Conservation (phyloP, 2,888 invertebrate genomes). For the Pantelozetes paolii region DNA sequence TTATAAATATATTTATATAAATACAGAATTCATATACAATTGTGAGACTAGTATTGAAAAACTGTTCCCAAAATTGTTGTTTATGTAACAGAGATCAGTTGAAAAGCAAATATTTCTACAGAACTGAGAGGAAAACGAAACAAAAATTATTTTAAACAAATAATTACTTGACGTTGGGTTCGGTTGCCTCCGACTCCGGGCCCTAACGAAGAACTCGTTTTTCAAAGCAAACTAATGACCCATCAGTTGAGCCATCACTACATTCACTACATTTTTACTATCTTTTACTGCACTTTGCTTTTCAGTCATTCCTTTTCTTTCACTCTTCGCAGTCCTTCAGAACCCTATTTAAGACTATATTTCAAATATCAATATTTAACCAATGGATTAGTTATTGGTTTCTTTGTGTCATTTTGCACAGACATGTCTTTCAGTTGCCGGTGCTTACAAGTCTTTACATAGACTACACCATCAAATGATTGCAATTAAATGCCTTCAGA, state of each 20-base stretch:
- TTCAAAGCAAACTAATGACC: conserved; percentile 2
- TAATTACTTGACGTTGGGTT: neutral
- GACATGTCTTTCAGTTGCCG: neutral
- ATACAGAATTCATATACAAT: no score
- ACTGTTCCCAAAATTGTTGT: neutral
- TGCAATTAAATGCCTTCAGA: neutral
- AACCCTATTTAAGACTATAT: neutral
- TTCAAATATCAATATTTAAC: neutral
- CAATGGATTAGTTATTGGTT: conserved; percentile 1
- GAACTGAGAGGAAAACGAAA: neutral
- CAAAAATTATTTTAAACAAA: conserved; percentile 23
- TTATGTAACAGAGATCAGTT: conserved; percentile 3
- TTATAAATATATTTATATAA: no score
- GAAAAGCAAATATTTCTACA: conserved; percentile 2
- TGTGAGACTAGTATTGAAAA: no score
- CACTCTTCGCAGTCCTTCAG: neutral
- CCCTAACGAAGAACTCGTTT: neutral
- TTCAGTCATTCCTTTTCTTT: neutral
- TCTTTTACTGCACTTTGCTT: neutral
- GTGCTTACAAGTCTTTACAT: neutral
- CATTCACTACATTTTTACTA: neutral
- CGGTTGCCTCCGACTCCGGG: neutral
- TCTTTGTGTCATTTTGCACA: neutral
- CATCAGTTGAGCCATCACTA: no score
- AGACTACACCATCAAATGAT: neutral